These are phyloP conservation scores for Euphydryas editha DNA, from an alignment of 2,888 invertebrate genomes.

Conservation along the genomic window DNA sequence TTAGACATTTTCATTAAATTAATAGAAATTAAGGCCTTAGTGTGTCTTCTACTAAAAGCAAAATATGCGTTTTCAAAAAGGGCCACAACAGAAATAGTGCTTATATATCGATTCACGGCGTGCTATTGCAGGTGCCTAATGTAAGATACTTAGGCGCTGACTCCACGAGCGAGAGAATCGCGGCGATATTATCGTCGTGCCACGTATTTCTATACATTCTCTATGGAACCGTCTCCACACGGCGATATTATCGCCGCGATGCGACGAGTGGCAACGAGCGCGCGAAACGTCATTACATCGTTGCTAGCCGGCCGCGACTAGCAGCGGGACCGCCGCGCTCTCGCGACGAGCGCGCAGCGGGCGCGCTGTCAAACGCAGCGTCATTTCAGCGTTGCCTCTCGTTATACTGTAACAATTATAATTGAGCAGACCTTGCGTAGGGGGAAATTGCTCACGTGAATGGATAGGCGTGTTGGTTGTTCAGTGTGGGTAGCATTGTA, in stretches of 20 bases:
- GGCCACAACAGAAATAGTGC: no score
- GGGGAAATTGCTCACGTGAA: no score
- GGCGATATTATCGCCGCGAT: constrained; percentile 41
- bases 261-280: constrained; percentile 41
- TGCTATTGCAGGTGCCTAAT: no score
- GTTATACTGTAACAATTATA: no score
- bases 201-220: constrained; percentile 38
- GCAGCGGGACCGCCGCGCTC: constrained; percentile 19
- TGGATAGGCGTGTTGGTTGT: no score
- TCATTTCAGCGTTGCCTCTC: constrained; percentile 32
- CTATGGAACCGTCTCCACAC: constrained; percentile 40
- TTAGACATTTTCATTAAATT: no score
- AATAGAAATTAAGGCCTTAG: no score
- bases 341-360: constrained; percentile 6
- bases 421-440: no score
- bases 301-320: constrained; percentile 31
- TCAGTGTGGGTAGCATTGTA: no score
- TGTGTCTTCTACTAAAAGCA: no score
- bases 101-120: no score
- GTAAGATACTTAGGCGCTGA: constrained; percentile 17
- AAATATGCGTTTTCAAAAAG: no score
- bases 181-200: constrained; percentile 35
- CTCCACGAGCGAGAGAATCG: constrained; percentile 39
- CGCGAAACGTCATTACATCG: constrained; percentile 36
- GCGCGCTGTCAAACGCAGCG: constrained; percentile 34